Evolutionary conservation across 2,888 invertebrate species (phyloP).

Genomic region (Drosophila putrida): DNA sequence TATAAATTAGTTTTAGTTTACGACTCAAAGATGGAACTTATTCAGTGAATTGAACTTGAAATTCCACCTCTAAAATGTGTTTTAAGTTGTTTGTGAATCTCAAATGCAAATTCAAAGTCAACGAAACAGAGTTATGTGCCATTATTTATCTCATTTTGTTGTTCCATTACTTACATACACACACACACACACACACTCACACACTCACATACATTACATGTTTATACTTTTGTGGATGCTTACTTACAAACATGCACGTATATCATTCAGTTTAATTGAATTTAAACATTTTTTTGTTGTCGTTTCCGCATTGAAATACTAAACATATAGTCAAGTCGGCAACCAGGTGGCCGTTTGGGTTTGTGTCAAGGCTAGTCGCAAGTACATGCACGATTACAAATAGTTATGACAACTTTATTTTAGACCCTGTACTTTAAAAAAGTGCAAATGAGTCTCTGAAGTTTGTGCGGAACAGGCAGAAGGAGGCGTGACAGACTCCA

Average conservation of each 20-base stretch:
- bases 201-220: neutral
- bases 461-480: too few species aligned
- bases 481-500: too few species aligned
- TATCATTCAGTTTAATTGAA: slow-evolving; percentile 37
- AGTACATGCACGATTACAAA: neutral
- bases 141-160: slow-evolving; percentile 37
- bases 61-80: neutral
- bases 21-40: too few species aligned
- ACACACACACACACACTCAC: neutral
- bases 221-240: neutral
- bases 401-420: too few species aligned
- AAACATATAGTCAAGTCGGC: slow-evolving; percentile 10
- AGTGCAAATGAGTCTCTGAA: too few species aligned
- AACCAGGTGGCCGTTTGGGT: slow-evolving; percentile 33
- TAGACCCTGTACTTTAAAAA: too few species aligned
- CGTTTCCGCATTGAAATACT: slow-evolving; percentile 43
- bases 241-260: slow-evolving; percentile 12
- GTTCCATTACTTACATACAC: slow-evolving; percentile 22
- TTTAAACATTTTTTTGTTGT: slow-evolving; percentile 11
- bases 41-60: too few species aligned
- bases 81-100: slow-evolving; percentile 52
- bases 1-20: too few species aligned
- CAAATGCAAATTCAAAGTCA: slow-evolving; percentile 67
- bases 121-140: slow-evolving; percentile 38
- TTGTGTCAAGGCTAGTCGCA: slow-evolving; percentile 40